phyloP scores from a whole-genome alignment of 2,113 vertebrate species.

The Oxyruncus cristatus region DNA sequence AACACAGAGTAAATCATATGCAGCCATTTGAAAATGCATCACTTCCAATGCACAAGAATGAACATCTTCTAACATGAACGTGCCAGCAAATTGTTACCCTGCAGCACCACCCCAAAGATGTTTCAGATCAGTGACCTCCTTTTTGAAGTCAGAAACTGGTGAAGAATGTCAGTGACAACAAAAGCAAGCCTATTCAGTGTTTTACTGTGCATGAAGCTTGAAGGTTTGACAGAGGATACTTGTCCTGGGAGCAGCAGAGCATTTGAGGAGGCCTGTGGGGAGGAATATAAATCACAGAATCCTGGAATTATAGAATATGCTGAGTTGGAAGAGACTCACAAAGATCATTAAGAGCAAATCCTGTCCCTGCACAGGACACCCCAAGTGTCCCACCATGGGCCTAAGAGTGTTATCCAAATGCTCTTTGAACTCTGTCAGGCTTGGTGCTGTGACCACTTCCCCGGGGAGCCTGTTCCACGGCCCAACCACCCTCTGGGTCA shows the following conservation, averaged over 20 bases:
- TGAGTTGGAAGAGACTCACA: background rate
- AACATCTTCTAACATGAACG: fast-evolving
- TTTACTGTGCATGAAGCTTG: background rate
- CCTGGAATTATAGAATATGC: background rate
- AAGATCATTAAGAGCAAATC: background rate
- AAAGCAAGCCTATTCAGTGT: background rate
- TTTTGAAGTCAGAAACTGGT: background rate
- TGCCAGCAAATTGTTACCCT: background rate
- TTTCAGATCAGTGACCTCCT: background rate
- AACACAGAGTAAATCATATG: background rate
- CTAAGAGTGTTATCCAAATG: background rate
- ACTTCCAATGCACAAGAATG: fast-evolving
- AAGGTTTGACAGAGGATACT: background rate
- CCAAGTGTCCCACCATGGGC: too few species aligned
- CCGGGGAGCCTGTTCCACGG: background rate
- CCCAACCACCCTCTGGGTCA: too few species aligned
- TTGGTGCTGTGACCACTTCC: background rate
- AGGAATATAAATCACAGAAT: background rate
- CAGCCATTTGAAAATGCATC: background rate
- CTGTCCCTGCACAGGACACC: background rate
- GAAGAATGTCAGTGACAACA: background rate
- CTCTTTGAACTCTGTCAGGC: background rate
- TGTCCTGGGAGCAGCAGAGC: background rate
- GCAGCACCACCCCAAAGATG: background rate
- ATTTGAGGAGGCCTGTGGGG: background rate